A percentile compares a stretch with the other conserved stretches of the same genome.
phyloP scores from a whole-genome alignment of 2,888 invertebrate genomes.

The Homarus gammarus region DNA sequence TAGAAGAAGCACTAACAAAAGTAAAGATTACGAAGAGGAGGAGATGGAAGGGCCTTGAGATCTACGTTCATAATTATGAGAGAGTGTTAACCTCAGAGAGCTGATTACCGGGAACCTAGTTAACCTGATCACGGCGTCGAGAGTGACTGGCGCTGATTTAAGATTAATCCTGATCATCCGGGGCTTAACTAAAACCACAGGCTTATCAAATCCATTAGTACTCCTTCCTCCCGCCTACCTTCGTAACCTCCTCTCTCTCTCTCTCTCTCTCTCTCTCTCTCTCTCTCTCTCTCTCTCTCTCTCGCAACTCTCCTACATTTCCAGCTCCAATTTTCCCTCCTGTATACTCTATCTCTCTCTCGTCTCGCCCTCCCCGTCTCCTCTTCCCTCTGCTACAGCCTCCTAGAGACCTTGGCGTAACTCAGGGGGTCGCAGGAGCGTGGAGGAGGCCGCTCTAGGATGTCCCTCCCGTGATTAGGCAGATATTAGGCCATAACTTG shows the following conservation, averaged over 20 bases:
- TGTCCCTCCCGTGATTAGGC: not conserved
- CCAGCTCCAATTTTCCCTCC: no score
- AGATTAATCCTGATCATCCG: no score
- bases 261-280: not conserved
- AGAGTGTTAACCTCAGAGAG: no score
- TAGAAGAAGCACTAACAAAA: not conserved
- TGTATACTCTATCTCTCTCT: not conserved
- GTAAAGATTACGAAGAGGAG: no score
- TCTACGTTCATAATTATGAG: no score
- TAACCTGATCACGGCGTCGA: no score
- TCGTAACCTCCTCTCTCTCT: not conserved
- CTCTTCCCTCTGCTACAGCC: not conserved
- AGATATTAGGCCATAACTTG: not conserved
- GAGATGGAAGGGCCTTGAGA: no score
- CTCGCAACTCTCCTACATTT: not conserved
- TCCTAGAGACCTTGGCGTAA: not conserved
- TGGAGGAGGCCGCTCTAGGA: not conserved
- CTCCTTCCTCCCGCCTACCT: not conserved
- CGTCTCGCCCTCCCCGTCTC: conserved; percentile 9
- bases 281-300: conserved; percentile 24
- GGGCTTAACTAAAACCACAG: no score
- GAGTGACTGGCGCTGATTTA: no score
- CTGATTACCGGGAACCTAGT: no score
- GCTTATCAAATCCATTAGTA: not conserved
- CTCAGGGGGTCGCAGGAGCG: not conserved